Percentiles rank a stretch among this genome's conserved stretches.
These are phyloP conservation scores for Pteromalus puparum DNA, from an alignment of 1,140 invertebrate species.

Conservation along the genomic window DNA sequence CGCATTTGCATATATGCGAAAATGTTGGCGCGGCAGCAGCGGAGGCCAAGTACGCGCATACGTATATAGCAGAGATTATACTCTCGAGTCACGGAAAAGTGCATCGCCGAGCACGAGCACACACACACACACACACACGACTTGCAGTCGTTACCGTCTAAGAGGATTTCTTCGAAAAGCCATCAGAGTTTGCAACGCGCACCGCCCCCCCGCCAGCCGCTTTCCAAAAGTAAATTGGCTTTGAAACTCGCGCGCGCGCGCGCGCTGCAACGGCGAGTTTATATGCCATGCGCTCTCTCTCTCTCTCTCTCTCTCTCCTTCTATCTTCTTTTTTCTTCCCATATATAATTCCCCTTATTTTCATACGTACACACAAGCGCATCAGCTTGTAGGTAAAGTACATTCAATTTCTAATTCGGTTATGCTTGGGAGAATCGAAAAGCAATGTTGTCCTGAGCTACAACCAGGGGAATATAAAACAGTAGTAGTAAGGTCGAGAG, in stretches of 20 bases:
- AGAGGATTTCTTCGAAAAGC: constrained; percentile 47
- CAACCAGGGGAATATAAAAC: background rate
- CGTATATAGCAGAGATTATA: background rate
- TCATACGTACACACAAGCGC: background rate
- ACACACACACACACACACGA: background rate
- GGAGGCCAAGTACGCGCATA: background rate
- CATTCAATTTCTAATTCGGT: background rate
- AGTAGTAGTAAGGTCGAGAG: too few species aligned
- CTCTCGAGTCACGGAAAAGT: constrained; percentile 49
- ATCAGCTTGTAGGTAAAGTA: background rate
- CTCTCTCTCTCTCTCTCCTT: too few species aligned
- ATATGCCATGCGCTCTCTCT: background rate
- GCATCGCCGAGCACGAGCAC: background rate
- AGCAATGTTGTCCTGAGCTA: background rate
- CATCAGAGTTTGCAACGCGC: constrained; percentile 39
- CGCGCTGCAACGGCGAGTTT: background rate
- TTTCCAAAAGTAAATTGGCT: constrained; percentile 41
- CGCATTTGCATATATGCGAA: constrained; percentile 22
- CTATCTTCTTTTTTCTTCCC: background rate
- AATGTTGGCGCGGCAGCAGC: background rate
- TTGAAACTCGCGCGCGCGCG: constrained; percentile 6
- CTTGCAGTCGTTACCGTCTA: constrained; percentile 34
- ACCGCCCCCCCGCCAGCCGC: background rate
- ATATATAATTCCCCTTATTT: background rate
- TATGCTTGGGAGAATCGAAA: background rate